Conservation (phyloP, 2,888 invertebrate genomes). For the Ophion slaviceki region DNA sequence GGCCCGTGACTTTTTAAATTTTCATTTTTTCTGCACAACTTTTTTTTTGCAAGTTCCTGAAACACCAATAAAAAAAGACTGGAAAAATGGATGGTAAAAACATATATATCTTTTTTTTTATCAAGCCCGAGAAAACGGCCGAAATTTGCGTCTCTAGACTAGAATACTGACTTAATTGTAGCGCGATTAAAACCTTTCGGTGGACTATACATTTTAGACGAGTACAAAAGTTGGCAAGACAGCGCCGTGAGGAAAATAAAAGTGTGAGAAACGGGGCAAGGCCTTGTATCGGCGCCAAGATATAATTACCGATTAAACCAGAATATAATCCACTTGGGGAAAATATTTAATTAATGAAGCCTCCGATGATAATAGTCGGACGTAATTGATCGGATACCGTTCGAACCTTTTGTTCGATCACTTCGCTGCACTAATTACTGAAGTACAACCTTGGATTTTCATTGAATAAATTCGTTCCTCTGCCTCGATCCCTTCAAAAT, state of each 20-base stretch:
- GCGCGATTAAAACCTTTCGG: background rate
- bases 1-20: too few relatives aligned
- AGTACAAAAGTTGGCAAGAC: background rate
- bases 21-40: too few relatives aligned
- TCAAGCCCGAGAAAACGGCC: too few relatives aligned
- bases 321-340: slow-evolving; percentile 17
- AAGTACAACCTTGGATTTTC: background rate
- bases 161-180: too few relatives aligned
- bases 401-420: slow-evolving; percentile 15
- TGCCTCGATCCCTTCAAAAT: background rate
- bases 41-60: too few relatives aligned
- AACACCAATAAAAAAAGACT: too few relatives aligned
- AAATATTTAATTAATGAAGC: slow-evolving; percentile 53
- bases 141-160: too few relatives aligned
- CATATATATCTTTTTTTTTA: too few relatives aligned
- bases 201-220: background rate
- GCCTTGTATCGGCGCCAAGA: slow-evolving; percentile 47
- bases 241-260: background rate
- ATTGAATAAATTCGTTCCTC: background rate
- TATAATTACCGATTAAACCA: slow-evolving; percentile 40
- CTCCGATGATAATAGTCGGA: slow-evolving; percentile 34
- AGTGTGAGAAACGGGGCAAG: slow-evolving; percentile 54
- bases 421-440: slow-evolving; percentile 19
- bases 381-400: slow-evolving; percentile 15
- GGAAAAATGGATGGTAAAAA: too few relatives aligned